Evolutionary conservation across 2,797 vertebrate genomes (phyloP), one percentile per base, ranked within the genome.

Genomic region (Sebastolobus altivelis): DNA sequence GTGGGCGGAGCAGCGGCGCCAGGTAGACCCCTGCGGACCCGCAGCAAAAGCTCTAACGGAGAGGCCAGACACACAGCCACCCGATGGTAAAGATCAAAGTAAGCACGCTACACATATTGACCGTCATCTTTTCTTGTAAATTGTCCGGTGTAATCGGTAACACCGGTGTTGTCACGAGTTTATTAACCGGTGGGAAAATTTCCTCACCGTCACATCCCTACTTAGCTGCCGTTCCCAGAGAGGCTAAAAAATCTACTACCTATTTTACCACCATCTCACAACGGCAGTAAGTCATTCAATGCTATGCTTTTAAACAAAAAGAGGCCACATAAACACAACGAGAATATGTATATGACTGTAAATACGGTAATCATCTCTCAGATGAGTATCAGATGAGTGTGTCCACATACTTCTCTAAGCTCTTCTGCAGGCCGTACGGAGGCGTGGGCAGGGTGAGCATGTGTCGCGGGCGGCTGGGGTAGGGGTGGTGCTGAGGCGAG

Each of bases 391-490:
- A 31, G n/a, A 25, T 25, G 25, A n/a, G 2, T 20, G 52, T 5
- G 9, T 52, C 18, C 4, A 73, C 88, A 5, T 95, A 98, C 97
- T 98, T 99, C 92, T 99, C 97, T 84, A 98, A 92, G 91, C 97
- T 99, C 84, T 97, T 97, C 88, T 95, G 97, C 33, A 96, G 94
- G 90, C 95, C 94, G n/a, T 95, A 96, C 0, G 96, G 93, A 3
- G 97, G 93, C 0, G 96, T 96, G 79, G 97, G 96, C 52, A 99
- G 95, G 54, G 95, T 97, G 89, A 98, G 95, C 95, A 98, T 96
- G 88, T 97, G 94, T 82, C 97, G 95, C 25, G 97, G 97, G 79
- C 97, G 96, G 86, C 94, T 94, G 72, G 95, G 92, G 90, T 95
- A 95, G 0, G 95, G 92, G 71, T 97, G 97, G 86, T 98, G 97